Evolutionary conservation across 2,113 vertebrate species (phyloP).

Genomic region (Caranx ignobilis): DNA sequence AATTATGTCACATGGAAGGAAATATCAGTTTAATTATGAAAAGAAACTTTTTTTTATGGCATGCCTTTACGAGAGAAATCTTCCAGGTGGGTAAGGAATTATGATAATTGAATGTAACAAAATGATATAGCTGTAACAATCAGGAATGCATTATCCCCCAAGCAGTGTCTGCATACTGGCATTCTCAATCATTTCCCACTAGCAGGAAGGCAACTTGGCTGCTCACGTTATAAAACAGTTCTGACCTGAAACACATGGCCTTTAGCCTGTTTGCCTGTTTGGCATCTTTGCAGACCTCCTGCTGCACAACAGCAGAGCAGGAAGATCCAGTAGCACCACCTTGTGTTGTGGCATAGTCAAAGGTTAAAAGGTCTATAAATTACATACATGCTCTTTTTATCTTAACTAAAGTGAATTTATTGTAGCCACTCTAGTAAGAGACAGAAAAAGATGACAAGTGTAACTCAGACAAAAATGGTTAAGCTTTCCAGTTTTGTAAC

Average conservation of each 20-base stretch:
- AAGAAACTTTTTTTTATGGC: constrained; percentile 30
- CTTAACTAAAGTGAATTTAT: background rate
- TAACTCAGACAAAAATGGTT: background rate
- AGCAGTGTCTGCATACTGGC: constrained; percentile 23
- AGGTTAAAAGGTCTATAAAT: constrained; percentile 55
- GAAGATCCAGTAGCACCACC: constrained; percentile 80
- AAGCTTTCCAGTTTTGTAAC: background rate
- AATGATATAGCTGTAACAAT: constrained; percentile 29
- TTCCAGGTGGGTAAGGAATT: constrained; percentile 38
- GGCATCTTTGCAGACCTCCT: constrained; percentile 23
- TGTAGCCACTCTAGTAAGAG: background rate
- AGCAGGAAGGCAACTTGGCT: constrained; percentile 49
- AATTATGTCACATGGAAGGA: constrained; percentile 67
- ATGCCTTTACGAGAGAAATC: constrained; percentile 35
- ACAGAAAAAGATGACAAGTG: background rate
- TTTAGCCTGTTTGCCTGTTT: constrained; percentile 52
- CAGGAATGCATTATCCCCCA: constrained; percentile 10
- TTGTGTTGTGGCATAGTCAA: constrained; percentile 73
- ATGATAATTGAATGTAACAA: constrained; percentile 24
- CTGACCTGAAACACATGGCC: constrained; percentile 58
- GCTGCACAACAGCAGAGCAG: constrained; percentile 27
- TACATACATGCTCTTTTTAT: background rate
- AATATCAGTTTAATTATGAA: constrained; percentile 62
- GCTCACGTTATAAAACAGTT: constrained; percentile 50
- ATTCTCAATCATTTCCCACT: constrained; percentile 35